Evolutionary conservation across 1,140 invertebrate genomes (phyloP).

Genomic region (Temnothorax curvispinosus): DNA sequence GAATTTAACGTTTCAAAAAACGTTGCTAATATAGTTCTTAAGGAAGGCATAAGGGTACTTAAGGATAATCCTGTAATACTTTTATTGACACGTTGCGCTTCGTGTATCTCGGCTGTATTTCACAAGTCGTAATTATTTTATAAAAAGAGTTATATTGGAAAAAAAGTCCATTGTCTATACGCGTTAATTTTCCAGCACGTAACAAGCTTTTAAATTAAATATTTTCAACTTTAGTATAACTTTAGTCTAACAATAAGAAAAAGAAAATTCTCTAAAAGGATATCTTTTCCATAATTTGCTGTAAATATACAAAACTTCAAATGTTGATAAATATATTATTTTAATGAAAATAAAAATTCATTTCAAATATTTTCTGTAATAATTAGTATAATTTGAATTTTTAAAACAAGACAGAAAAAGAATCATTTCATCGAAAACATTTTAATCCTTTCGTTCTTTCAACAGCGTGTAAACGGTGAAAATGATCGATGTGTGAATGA

Average conservation of each 20-base stretch:
- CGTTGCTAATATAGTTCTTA: background rate
- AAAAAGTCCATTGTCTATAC: background rate
- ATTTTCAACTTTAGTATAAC: background rate
- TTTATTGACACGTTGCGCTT: constrained; percentile 15
- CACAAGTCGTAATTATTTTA: background rate
- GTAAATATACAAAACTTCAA: background rate
- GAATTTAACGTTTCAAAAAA: background rate
- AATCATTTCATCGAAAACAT: constrained; percentile 20
- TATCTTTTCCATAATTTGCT: no score
- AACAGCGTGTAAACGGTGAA: background rate
- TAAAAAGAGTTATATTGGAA: background rate
- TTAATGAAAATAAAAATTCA: background rate
- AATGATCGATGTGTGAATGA: background rate
- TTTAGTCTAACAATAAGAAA: background rate
- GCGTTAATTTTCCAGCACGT: background rate
- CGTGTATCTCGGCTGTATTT: background rate
- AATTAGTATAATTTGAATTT: background rate
- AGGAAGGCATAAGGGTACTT: constrained; percentile 26
- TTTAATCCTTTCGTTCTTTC: background rate
- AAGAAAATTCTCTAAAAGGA: background rate
- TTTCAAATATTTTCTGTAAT: background rate
- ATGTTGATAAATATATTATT: background rate
- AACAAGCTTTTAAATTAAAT: background rate
- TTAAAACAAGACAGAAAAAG: background rate
- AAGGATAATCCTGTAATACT: constrained; percentile 3